Base-by-base conservation (phyloP, 2,888 invertebrate species). In the Philereme transversata region DNA sequence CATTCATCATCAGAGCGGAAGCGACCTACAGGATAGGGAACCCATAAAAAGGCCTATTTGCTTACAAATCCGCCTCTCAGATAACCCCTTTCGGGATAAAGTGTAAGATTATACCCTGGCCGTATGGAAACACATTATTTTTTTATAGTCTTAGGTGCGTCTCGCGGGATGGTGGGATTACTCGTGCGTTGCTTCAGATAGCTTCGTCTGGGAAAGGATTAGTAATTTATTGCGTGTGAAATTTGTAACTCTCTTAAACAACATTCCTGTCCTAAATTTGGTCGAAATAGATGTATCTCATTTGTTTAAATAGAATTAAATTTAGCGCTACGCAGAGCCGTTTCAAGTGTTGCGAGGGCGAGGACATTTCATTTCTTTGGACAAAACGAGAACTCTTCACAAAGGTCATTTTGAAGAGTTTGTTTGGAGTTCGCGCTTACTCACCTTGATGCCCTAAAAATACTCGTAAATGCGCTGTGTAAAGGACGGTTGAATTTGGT, bases 41-140 rank as follows among this genome's bases (percentile, higher is more conserved):
- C 35, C 46, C 63, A 60, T 67, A 68, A 68, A 70, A 68, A 60
- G 60, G 47, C 63, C 58, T 57, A 69, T 68, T 68, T 69, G 65
- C 66, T 63, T 60, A 65, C 65, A 68, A 68, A 65, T 67, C 65
- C 64, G 49, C 61, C 60, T 61, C 54, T 58, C 43, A 61, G 63
- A 65, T 68, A 65, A 68, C 64, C 62, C 60, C 60, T 55, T 60
- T 62, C 44, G 60, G 52, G 62, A 65, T 67, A 67, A 65, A 65
- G 55, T 63, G 63, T 61, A 55, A 61, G 66, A 63, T 64, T 60
- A 60, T 51, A 56, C 62, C 52, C 40, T 40, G 62, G 51, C 51
- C 51, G 56, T 48, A 53, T 48, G 55, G 58, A 58, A 60, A 50
- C 64, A 47, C 64, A 62, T 60, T 66, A 59, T 65, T 57, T 61